Conservation (phyloP, 2,888 invertebrate genomes). For the Lasioglossum calceatum region DNA sequence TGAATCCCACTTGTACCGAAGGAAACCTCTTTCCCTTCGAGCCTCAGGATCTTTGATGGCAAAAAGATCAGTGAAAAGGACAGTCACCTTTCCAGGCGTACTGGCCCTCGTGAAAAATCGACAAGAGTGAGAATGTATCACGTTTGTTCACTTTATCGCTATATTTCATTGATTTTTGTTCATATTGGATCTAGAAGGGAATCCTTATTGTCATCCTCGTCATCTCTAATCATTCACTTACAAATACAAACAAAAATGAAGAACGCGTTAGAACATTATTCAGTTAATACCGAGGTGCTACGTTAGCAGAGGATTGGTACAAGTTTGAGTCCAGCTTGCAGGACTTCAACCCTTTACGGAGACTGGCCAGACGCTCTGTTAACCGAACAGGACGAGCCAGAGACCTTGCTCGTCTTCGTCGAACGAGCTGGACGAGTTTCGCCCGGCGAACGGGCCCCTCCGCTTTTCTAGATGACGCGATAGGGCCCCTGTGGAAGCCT, state of each 20-base stretch:
- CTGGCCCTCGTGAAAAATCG: neutral
- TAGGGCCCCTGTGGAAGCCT: conserved; percentile 11
- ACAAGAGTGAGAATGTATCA: neutral
- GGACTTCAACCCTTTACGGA: neutral
- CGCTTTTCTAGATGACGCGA: conserved; percentile 27
- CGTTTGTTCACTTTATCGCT: neutral
- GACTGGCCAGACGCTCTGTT: neutral
- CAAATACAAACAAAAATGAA: too few relatives aligned
- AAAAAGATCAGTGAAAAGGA: neutral
- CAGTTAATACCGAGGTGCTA: neutral
- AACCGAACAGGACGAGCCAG: neutral
- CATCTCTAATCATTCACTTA: too few relatives aligned
- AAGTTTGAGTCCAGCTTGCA: neutral
- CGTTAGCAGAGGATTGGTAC: neutral
- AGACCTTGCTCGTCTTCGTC: conserved; percentile 17
- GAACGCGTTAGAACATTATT: neutral
- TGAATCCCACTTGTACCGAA: conserved; percentile 12
- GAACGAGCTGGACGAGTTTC: conserved; percentile 25
- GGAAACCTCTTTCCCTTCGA: conserved; percentile 45
- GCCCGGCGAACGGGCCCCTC: neutral
- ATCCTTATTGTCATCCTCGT: too few relatives aligned
- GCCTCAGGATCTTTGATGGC: neutral
- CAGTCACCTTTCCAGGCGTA: neutral
- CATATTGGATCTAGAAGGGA: neutral
- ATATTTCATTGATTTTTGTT: neutral